Evolutionary conservation across 2,888 invertebrate species (phyloP).

Genomic region (Coelinius sp.): DNA sequence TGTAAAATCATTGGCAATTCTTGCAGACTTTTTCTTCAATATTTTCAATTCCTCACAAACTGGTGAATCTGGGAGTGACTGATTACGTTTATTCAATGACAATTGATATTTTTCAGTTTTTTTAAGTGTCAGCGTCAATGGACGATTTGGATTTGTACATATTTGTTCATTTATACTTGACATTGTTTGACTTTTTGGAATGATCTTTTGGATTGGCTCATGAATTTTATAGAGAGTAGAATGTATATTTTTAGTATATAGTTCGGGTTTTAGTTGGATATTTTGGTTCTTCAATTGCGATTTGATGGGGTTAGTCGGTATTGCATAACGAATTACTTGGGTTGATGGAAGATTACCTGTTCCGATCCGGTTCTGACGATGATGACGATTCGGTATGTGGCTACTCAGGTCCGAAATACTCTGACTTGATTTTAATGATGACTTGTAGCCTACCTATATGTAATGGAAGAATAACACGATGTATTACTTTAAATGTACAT

Average conservation of each 20-base stretch:
- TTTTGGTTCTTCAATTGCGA: conserved; percentile 60
- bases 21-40: conserved; percentile 61
- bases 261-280: conserved; percentile 59
- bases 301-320: conserved; percentile 64
- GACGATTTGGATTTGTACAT: conserved; percentile 56
- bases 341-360: conserved; percentile 61
- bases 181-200: conserved; percentile 63
- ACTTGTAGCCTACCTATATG: conserved; percentile 81
- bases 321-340: conserved; percentile 63
- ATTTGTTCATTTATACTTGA: conserved; percentile 61
- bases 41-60: conserved; percentile 83
- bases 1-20: conserved; percentile 70
- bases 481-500: conserved; percentile 15
- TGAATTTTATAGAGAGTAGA: conserved; percentile 56
- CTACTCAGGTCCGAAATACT: conserved; percentile 87
- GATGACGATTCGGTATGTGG: conserved; percentile 75
- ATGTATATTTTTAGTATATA: conserved; percentile 60
- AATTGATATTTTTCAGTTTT: conserved; percentile 69
- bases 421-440: conserved; percentile 86
- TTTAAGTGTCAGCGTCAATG: conserved; percentile 63
- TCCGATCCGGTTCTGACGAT: conserved; percentile 60
- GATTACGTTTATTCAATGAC: conserved; percentile 69
- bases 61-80: conserved; percentile 86
- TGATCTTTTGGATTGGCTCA: conserved; percentile 55
- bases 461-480: background rate